A percentile compares a stretch with the other conserved stretches of the same genome.
These are phyloP conservation scores for Drosophila diplacantha DNA, from an alignment of 2,888 invertebrate genomes.

Conservation along the genomic window DNA sequence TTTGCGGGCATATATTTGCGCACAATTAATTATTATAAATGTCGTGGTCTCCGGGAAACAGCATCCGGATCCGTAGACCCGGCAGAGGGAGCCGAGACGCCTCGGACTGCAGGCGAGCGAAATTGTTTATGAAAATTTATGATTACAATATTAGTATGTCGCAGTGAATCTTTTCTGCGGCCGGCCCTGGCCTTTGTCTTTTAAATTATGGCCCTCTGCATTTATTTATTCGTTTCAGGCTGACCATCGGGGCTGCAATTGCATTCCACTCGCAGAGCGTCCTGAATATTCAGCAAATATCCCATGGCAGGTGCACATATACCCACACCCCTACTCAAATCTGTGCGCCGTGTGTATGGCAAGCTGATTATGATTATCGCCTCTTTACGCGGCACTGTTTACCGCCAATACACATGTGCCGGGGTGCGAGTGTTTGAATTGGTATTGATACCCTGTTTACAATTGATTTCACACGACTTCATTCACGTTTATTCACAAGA, in stretches of 20 bases:
- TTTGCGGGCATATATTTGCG: slow-evolving; percentile 74
- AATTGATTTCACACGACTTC: slow-evolving; percentile 72
- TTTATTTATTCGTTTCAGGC: slow-evolving; percentile 52
- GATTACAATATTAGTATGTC: slow-evolving; percentile 73
- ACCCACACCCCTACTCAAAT: background rate
- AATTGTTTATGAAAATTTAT: slow-evolving; percentile 73
- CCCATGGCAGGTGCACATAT: slow-evolving; percentile 33
- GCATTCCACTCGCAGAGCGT: slow-evolving; percentile 40
- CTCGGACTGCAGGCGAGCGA: slow-evolving; percentile 54
- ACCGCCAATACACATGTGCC: slow-evolving; percentile 23
- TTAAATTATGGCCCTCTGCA: slow-evolving; percentile 50
- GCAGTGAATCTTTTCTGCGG: slow-evolving; percentile 58
- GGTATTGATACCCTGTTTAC: slow-evolving; percentile 68
- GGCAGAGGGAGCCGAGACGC: slow-evolving; percentile 8
- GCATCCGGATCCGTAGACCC: slow-evolving; percentile 37
- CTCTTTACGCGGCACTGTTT: slow-evolving; percentile 38
- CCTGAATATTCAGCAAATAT: slow-evolving; percentile 9
- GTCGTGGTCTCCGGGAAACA: slow-evolving; percentile 61
- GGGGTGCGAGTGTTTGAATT: slow-evolving; percentile 31
- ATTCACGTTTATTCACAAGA: slow-evolving; percentile 63
- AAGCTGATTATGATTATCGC: slow-evolving; percentile 60
- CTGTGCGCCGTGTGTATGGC: slow-evolving; percentile 12
- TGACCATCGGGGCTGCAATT: slow-evolving; percentile 39
- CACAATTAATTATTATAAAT: slow-evolving; percentile 77
- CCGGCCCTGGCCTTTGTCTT: slow-evolving; percentile 51